Evolutionary conservation across 2,888 invertebrate genomes (phyloP), one percentile per base, ranked within the genome.

Genomic region (Agapostemon virescens): DNA sequence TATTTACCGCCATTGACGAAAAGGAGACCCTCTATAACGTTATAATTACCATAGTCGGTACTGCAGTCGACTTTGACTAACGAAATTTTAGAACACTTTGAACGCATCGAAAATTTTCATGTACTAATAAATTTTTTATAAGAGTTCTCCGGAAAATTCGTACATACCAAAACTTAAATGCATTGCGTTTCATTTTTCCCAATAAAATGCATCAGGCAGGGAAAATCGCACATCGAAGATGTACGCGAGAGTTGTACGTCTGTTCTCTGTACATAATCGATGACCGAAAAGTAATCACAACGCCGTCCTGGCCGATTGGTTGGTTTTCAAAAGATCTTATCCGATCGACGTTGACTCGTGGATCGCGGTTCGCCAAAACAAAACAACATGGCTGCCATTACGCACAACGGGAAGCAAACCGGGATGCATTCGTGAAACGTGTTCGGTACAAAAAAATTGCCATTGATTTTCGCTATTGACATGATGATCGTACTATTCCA

Each of bases 401-500:
- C 76, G 79, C 73, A 63, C 66, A 82, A 82, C 72, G 61, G 70
- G 20, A 63, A 64, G 63, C 71, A 42, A 71, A 79, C 71, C 77
- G 75, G 64, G 64, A 79, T 81, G 84, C 36, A 58, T 52, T 69
- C 2, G 52, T 69, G 38, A 78, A 70, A 72, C 26, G 42, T 38
- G 1, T 20, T 73, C 30, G 30, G 36, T 30, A 17, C 5, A 49
- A 63, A 69, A 69, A 63, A 79, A 76, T 69, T 66, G 45, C 36
- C n/a, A 68, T 74, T 79, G 68, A 82, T 74, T 82, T 69, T 67
- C 58, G 36, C 68, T n/a, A 58, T 61, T 77, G 86, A 83, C 49
- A 92, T 91, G 91, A 88, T 91, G 45, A 85, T 91, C 72, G 88
- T 89, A 73, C 78, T 92, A 15, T 88, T 92, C 36, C 90, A 91